Evolutionary conservation across 2,888 invertebrate genomes (phyloP).

Genomic region (Caenorhabditis sp.): DNA sequence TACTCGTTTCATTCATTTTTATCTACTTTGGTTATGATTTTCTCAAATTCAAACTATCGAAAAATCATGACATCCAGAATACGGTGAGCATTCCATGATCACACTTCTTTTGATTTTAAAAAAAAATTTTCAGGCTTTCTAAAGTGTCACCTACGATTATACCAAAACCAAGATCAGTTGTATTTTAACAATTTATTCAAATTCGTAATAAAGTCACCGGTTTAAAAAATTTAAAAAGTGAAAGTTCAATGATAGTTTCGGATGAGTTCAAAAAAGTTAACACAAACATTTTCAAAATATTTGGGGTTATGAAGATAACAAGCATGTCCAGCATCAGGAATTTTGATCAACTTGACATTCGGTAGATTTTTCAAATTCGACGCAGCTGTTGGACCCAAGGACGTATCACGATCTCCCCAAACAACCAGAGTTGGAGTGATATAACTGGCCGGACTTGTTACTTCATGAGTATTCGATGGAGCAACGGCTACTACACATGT

Average conservation of each 20-base stretch:
- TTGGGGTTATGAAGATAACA: constrained; percentile 55
- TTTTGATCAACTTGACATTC: constrained; percentile 39
- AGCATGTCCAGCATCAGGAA: constrained; percentile 53
- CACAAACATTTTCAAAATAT: constrained; percentile 45
- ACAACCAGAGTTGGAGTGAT: constrained; percentile 50
- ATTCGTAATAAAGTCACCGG: not conserved
- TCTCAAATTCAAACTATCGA: not conserved
- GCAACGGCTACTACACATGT: constrained; percentile 54
- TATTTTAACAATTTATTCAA: not conserved
- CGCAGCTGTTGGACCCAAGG: constrained; percentile 54
- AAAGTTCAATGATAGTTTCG: constrained; percentile 43
- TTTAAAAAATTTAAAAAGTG: not conserved
- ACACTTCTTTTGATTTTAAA: not conserved
- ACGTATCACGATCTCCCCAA: constrained; percentile 53
- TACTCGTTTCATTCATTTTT: not conserved
- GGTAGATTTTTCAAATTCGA: constrained; percentile 51
- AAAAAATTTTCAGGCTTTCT: not conserved
- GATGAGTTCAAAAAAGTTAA: constrained; percentile 57
- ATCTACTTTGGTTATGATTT: not conserved
- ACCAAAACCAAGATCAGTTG: not conserved
- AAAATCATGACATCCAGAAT: not conserved
- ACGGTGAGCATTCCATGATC: not conserved
- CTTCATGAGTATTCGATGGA: constrained; percentile 54
- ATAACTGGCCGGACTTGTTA: constrained; percentile 36
- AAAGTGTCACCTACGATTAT: not conserved